Conservation (phyloP, 2,888 invertebrate species). For the Folsomia manolachei region DNA sequence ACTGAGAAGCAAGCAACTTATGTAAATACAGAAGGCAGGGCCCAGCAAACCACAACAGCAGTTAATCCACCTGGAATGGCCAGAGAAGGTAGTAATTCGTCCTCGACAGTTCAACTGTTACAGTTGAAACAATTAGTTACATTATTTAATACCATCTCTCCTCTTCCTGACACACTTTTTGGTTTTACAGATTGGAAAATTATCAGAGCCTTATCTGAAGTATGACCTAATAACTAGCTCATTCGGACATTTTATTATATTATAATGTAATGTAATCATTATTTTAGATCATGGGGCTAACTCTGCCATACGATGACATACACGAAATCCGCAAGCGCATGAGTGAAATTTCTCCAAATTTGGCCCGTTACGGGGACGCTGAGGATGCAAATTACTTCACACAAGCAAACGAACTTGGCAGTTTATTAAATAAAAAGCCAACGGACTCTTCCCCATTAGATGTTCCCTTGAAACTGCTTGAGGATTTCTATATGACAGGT, state of each 20-base stretch:
- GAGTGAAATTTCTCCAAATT: conserved; percentile 81
- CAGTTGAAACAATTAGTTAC: too few relatives aligned
- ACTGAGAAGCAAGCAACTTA: conserved; percentile 98
- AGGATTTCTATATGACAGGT: conserved; percentile 77
- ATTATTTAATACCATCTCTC: too few relatives aligned
- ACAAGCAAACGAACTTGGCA: conserved; percentile 72
- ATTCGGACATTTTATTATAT: conserved; percentile 6
- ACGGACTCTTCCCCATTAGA: conserved; percentile 60
- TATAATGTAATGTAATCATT: conserved; percentile 2
- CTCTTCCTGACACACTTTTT: too few relatives aligned
- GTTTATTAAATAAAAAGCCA: conserved; percentile 55
- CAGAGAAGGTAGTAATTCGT: too few relatives aligned
- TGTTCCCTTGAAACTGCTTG: conserved; percentile 71
- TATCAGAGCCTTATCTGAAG: conserved; percentile 91
- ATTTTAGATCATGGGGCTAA: conserved; percentile 62
- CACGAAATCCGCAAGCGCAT: conserved; percentile 78
- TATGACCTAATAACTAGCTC: too few relatives aligned
- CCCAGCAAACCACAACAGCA: conserved; percentile 84
- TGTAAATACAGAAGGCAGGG: conserved; percentile 95
- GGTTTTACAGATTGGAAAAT: conserved; percentile 99
- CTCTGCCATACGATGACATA: conserved; percentile 82
- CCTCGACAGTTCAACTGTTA: too few relatives aligned
- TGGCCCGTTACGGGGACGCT: conserved; percentile 77
- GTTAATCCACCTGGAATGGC: conserved; percentile 89
- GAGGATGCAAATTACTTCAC: conserved; percentile 81